Conservation (phyloP, 1,140 invertebrate genomes). For the Ditylenchus dipsaci region DNA sequence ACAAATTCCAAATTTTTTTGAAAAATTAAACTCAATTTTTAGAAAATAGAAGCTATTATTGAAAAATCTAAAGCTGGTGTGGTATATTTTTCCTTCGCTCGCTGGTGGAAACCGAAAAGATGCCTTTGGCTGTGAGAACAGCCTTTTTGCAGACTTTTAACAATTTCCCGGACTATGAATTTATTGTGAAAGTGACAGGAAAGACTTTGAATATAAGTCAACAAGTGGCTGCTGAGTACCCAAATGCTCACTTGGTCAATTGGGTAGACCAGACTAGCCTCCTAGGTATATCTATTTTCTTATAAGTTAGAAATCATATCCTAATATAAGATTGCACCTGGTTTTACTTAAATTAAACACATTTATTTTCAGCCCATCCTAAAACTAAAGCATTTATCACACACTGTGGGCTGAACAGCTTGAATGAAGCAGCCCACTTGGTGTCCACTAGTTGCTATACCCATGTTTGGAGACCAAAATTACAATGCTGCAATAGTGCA, state of each 20-base stretch:
- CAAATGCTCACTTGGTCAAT: slow-evolving; percentile 58
- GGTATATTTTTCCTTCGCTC: slow-evolving; percentile 10
- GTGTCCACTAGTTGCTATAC: slow-evolving; percentile 68
- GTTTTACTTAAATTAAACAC: no score
- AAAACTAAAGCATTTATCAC: slow-evolving; percentile 68
- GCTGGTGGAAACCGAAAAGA: slow-evolving; percentile 5
- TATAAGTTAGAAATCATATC: neutral
- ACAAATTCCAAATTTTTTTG: no score
- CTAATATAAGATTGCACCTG: no score
- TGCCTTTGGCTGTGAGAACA: neutral
- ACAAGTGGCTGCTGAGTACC: neutral
- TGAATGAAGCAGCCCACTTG: slow-evolving; percentile 66
- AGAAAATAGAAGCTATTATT: slow-evolving; percentile 6
- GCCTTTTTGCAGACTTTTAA: neutral
- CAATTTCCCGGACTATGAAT: slow-evolving; percentile 4
- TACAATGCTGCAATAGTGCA: slow-evolving; percentile 29
- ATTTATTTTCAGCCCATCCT: slow-evolving; percentile 65
- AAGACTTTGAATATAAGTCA: neutral
- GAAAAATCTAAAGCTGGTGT: slow-evolving; percentile 3
- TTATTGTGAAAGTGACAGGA: slow-evolving; percentile 10
- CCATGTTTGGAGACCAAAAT: slow-evolving; percentile 67
- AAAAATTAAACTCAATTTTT: neutral
- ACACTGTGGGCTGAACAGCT: slow-evolving; percentile 67
- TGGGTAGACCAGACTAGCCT: slow-evolving; percentile 72
- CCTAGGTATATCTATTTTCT: slow-evolving; percentile 60